Base-by-base conservation (phyloP, 2,888 invertebrate genomes). In the Luperina nickerlii region DNA sequence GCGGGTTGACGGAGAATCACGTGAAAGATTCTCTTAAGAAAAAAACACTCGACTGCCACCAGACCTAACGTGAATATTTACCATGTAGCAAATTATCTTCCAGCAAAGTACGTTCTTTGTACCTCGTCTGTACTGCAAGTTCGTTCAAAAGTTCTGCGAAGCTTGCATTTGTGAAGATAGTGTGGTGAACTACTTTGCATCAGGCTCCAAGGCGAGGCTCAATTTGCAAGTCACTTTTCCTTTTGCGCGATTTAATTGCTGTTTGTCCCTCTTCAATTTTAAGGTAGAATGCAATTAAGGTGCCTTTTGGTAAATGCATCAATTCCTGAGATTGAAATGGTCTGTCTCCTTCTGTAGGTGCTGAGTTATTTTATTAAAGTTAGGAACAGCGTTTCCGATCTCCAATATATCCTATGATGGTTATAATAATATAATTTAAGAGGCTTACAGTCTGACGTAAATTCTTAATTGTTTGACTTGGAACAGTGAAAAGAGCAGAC, bases 181-280 rank as follows among this genome's bases (percentile, higher is more conserved):
- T 88, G 90, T 75, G 92, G 91, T 70, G 86, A 90, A 91, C 86
- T 90, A 90, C 89, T 88, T 90, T 88, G 88, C 88, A 86, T 89
- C 82, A 83, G 84, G 81, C 84, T 86, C 84, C 75, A 83, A 86
- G 87, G 87, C 87, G 88, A 86, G 84, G 86, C 82, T 78, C 84
- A 82, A 85, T 90, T 91, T 90, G 90, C 89, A 85, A 89, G 85
- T 83, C 84, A 81, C 84, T 87, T 86, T 84, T 88, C 76, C 80
- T 87, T 84, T 79, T 81, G 79, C 63, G 77, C 77, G 80, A 83
- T 84, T 88, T 86, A 83, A 74, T 73, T 88, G 72, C 71, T 70
- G 79, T 88, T 89, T 90, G 82, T 69, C 54, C 45, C 66, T 76
- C 82, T 78, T 79, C 63, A 76, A 69, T 76, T 81, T 79, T 70